Percentiles rank a stretch among this genome's conserved stretches.
Evolutionary conservation across 2,113 vertebrate genomes (phyloP).

Genomic region (Barbus barbus): DNA sequence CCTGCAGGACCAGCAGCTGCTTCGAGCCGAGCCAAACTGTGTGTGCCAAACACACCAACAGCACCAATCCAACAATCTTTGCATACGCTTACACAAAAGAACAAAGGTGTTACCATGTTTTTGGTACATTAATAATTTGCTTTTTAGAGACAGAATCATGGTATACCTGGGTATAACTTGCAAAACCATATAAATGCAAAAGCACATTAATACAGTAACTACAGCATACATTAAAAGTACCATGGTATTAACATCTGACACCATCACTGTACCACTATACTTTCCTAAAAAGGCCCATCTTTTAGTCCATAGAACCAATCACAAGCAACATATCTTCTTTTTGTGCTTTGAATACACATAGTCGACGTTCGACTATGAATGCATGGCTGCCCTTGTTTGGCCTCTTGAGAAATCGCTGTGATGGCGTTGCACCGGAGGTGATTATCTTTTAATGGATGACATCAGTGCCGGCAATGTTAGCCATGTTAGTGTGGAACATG

Average conservation of each 20-base stretch:
- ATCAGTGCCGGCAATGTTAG: constrained; percentile 57
- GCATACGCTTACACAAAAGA: constrained; percentile 3
- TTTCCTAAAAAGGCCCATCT: background rate
- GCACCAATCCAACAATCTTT: constrained; percentile 45
- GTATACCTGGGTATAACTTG: too few relatives aligned
- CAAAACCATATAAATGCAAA: too few relatives aligned
- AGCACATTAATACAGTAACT: too few relatives aligned
- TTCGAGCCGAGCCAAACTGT: constrained; percentile 60
- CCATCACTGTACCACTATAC: background rate
- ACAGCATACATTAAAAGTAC: too few relatives aligned
- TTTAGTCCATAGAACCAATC: background rate
- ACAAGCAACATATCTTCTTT: background rate
- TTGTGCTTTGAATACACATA: background rate
- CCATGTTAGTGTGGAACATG: constrained; percentile 64
- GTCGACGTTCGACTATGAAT: background rate
- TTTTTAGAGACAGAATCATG: too few relatives aligned
- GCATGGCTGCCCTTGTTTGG: constrained; percentile 15
- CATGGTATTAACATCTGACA: background rate
- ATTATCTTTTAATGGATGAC: constrained; percentile 69
- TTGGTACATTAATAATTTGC: background rate
- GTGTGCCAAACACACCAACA: constrained; percentile 61
- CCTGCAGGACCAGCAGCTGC: constrained; percentile 73
- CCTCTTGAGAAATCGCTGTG: constrained; percentile 11
- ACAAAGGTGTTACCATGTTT: background rate
- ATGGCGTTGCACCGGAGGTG: constrained; percentile 6